Evolutionary conservation across 2,888 invertebrate species (phyloP), one percentile per base, ranked within the genome.

Genomic region (Scotopteryx bipunctaria): DNA sequence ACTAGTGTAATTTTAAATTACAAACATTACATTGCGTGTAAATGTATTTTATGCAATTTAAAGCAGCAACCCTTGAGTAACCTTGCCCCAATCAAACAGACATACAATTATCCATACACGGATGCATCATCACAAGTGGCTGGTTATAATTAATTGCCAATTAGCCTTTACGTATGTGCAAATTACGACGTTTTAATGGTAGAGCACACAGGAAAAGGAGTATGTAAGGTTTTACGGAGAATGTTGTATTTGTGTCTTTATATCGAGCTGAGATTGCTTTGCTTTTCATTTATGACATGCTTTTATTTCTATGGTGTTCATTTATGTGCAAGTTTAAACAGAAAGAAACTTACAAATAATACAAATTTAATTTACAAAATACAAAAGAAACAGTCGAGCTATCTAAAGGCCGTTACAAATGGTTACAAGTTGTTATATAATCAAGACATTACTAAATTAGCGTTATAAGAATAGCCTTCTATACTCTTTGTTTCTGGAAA

Each of bases 81-180:
- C 15, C 32, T 42, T 19, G 27, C 37, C 13, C 31, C 42, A 38
- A 53, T 53, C 43, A 53, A 52, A 48, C 43, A 53, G 43, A 21
- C 37, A 29, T 31, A 46, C 31, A 41, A 41, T 40, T 33, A 45
- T 36, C 36, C 38, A 73, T 55, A 45, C 41, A 11, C 64, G 67
- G 64, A 67, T 66, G 66, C 68, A 71, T 68, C 69, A 71, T 73
- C 74, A 76, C 75, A 67, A 69, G 72, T 67, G 59, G 61, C 63
- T 49, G 68, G 61, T 74, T 72, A 69, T 76, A 73, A 78, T 78
- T 79, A 79, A 78, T 77, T 74, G 76, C 53, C 74, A 77, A 78
- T 79, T 77, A 76, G 56, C 46, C 78, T 74, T 68, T 60, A 64
- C 57, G 62, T 32, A 58, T 59, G 63, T 31, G 61, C 54, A 61